Evolutionary conservation across 2,113 vertebrate genomes (phyloP).

Genomic region (Phrynosoma platyrhinos): DNA sequence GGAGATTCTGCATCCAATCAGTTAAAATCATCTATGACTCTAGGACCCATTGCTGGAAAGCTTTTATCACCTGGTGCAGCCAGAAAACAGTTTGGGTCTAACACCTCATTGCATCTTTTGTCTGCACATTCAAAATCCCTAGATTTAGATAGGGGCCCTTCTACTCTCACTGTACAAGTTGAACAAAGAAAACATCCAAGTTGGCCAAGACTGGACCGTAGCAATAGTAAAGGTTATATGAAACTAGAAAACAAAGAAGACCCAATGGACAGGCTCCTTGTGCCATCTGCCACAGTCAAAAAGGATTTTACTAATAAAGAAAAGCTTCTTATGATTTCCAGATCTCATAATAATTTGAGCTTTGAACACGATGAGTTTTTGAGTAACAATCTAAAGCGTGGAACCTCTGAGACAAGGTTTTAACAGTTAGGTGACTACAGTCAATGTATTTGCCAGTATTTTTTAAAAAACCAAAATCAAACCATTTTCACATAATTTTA

Average conservation of each 20-base stretch:
- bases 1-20: slow-evolving; percentile 79
- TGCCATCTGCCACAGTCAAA: slow-evolving; percentile 76
- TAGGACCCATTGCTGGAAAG: slow-evolving; percentile 83
- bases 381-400: slow-evolving; percentile 91
- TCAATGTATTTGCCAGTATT: slow-evolving; percentile 63
- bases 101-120: slow-evolving; percentile 91
- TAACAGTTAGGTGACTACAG: slow-evolving; percentile 71
- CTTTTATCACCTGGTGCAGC: slow-evolving; percentile 92
- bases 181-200: slow-evolving; percentile 97
- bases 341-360: slow-evolving; percentile 97
- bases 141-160: slow-evolving; percentile 88
- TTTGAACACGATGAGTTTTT: slow-evolving; percentile 96
- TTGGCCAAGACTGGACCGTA: slow-evolving; percentile 95
- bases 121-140: slow-evolving; percentile 95
- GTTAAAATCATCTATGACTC: slow-evolving; percentile 80
- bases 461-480: slow-evolving; percentile 58
- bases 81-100: slow-evolving; percentile 93
- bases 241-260: slow-evolving; percentile 96
- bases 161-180: slow-evolving; percentile 88
- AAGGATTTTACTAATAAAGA: slow-evolving; percentile 96
- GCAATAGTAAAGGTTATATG: slow-evolving; percentile 95
- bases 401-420: slow-evolving; percentile 96
- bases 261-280: slow-evolving; percentile 86
- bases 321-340: slow-evolving; percentile 98
- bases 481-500: slow-evolving; percentile 53